phyloP scores from a whole-genome alignment of 2,113 vertebrate species.

The Saccopteryx leptura region DNA sequence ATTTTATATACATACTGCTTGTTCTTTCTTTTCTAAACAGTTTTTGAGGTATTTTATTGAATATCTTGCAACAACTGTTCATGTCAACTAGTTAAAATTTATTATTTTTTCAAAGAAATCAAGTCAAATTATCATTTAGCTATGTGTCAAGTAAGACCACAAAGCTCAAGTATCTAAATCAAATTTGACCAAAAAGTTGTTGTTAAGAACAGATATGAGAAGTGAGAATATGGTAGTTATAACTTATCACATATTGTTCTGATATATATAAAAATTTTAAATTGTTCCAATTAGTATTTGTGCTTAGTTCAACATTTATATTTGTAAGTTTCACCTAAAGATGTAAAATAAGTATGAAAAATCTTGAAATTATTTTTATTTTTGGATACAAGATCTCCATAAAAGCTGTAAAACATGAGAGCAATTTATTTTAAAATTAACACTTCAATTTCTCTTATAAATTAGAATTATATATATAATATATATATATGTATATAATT shows the following conservation, averaged over 20 bases:
- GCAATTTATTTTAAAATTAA: not conserved
- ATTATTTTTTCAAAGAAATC: not conserved
- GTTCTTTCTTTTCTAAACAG: not conserved
- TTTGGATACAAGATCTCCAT: not conserved
- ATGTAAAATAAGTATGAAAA: not conserved
- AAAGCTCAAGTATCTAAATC: not conserved
- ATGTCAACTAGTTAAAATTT: not conserved
- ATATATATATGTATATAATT: not conserved
- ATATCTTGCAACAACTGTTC: not conserved
- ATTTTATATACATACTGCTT: not conserved
- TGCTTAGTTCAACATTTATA: not conserved
- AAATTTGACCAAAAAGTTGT: not conserved
- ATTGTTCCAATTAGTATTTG: not conserved
- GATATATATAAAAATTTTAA: not conserved
- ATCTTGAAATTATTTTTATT: not conserved
- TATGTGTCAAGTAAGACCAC: not conserved
- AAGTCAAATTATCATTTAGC: not conserved
- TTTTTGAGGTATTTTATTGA: not conserved
- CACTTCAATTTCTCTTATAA: not conserved
- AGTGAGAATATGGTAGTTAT: not conserved
- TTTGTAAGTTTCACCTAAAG: not conserved
- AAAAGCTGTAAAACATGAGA: not conserved
- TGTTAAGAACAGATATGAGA: not conserved
- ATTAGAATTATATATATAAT: not conserved
- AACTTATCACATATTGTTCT: not conserved